A percentile compares a stretch with the other conserved stretches of the same genome.
Conservation (phyloP, 2,113 vertebrate species). For the Eleginops maclovinus region DNA sequence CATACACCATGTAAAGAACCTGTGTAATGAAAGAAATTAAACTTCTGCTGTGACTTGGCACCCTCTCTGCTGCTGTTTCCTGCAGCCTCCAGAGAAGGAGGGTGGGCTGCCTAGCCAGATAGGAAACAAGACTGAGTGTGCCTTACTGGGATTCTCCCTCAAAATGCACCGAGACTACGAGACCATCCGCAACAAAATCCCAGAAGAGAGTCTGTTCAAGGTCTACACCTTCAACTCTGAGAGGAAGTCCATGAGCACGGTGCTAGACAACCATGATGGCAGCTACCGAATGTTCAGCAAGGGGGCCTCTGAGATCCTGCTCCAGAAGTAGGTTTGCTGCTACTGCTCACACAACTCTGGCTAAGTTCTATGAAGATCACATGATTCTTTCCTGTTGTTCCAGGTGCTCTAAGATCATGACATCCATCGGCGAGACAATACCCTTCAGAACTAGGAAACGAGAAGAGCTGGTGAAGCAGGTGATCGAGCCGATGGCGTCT, state of each 20-base stretch:
- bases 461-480: conserved; percentile 90
- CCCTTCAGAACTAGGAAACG: conserved; percentile 90
- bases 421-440: conserved; percentile 87
- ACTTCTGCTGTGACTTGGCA: not conserved
- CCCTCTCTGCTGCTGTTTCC: conserved; percentile 20
- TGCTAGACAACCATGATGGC: conserved; percentile 93
- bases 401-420: conserved; percentile 95
- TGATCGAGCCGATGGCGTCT: conserved; percentile 97
- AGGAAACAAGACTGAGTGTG: conserved; percentile 99
- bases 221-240: conserved; percentile 99
- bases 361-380: not conserved
- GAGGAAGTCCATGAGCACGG: conserved; percentile 98
- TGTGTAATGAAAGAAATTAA: not conserved
- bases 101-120: conserved; percentile 95
- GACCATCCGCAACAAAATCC: conserved; percentile 92
- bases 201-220: conserved; percentile 95
- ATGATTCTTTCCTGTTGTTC: conserved; percentile 10
- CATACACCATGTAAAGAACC: not conserved
- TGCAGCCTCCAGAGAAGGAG: conserved; percentile 94
- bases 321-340: conserved; percentile 91
- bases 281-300: conserved; percentile 98
- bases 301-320: conserved; percentile 97
- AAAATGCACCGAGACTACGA: conserved; percentile 94
- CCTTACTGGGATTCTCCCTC: conserved; percentile 94
- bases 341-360: not conserved